A percentile compares a stretch with the other conserved stretches of the same genome.
Evolutionary conservation across 2,113 vertebrate species (phyloP).

Genomic region (Myotis yumanensis): DNA sequence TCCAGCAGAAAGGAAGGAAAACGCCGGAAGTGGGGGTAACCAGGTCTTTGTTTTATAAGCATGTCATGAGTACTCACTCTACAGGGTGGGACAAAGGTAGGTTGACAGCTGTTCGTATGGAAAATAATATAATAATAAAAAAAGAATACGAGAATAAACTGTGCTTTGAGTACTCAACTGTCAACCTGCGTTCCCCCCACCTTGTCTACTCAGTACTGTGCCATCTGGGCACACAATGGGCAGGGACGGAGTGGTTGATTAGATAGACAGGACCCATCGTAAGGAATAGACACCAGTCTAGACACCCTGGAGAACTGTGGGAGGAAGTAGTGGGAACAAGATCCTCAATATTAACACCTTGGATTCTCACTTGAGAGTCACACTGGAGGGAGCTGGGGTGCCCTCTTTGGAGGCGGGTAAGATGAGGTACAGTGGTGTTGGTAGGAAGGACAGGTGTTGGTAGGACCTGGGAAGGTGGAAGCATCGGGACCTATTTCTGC

Average conservation of each 20-base stretch:
- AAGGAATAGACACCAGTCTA: neutral
- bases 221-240: fast-evolving
- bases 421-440: neutral
- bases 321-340: neutral
- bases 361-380: neutral
- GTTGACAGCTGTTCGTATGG: neutral
- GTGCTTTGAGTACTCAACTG: neutral
- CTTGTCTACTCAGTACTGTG: neutral
- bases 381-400: neutral
- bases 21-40: neutral
- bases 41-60: neutral
- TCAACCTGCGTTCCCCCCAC: neutral
- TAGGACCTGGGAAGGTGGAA: neutral
- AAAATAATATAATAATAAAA: neutral
- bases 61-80: fast-evolving
- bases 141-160: neutral
- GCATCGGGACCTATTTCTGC: neutral
- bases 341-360: neutral
- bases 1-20: neutral
- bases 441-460: neutral
- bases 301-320: neutral
- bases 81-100: neutral
- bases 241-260: neutral
- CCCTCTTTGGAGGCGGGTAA: neutral
- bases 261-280: neutral